These are phyloP conservation scores for Anguilla marmorata DNA, from an alignment of 2,797 vertebrate species.

Conservation along the genomic window DNA sequence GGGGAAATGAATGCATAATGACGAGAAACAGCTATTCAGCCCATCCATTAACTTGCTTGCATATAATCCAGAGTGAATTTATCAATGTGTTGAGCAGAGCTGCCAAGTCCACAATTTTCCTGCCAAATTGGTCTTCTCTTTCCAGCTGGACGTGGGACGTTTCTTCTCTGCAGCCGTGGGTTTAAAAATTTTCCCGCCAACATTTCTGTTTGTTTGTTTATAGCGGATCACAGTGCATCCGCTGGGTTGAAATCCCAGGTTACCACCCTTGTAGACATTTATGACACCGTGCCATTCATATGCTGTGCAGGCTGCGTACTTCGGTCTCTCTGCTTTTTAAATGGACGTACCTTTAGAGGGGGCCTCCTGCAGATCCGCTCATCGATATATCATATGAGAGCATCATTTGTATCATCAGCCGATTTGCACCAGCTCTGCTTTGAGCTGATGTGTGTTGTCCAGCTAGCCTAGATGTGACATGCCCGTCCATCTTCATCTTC, in stretches of 20 bases:
- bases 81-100: slow-evolving; percentile 4
- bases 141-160: slow-evolving; percentile 14
- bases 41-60: background rate
- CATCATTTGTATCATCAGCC: background rate
- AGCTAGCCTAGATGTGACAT: too few species aligned
- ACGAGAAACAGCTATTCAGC: background rate
- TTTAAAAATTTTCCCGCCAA: slow-evolving; percentile 3
- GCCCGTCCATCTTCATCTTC: too few species aligned
- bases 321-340: background rate
- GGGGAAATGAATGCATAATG: slow-evolving; percentile 6
- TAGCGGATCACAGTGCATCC: background rate
- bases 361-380: background rate
- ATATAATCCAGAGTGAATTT: slow-evolving; percentile 6
- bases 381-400: background rate
- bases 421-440: too few species aligned
- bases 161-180: background rate
- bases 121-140: background rate
- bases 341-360: background rate
- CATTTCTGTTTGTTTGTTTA: background rate
- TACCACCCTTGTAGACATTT: background rate
- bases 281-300: background rate
- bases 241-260: background rate
- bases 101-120: background rate
- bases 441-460: too few species aligned
- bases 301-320: background rate